A percentile compares a stretch with the other conserved stretches of the same genome.
phyloP scores from a whole-genome alignment of 2,888 invertebrate species.

The Trachelus iudaicus region DNA sequence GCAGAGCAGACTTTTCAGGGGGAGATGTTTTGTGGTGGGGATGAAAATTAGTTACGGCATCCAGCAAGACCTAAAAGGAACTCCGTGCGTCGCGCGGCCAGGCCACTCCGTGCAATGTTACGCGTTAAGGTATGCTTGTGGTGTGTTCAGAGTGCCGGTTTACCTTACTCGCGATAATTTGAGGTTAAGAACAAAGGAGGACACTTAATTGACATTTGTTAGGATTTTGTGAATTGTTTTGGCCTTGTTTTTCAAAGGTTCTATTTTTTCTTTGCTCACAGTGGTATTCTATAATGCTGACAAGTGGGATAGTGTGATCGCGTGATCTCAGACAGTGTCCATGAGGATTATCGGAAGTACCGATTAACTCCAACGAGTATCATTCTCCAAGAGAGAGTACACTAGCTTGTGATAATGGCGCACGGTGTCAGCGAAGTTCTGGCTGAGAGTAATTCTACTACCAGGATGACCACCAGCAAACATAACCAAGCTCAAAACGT shows the following conservation, averaged over 20 bases:
- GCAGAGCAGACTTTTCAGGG: slow-evolving; percentile 12
- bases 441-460: slow-evolving; percentile 58
- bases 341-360: not conserved
- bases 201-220: not conserved
- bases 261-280: not conserved
- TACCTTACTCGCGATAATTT: slow-evolving; percentile 7
- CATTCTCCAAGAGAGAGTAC: not conserved
- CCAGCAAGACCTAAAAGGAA: slow-evolving; percentile 62
- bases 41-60: slow-evolving; percentile 64
- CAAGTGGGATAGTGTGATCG: not conserved
- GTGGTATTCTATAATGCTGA: not conserved
- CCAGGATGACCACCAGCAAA: slow-evolving; percentile 55
- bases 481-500: slow-evolving; percentile 57
- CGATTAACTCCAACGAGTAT: not conserved
- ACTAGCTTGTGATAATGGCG: slow-evolving; percentile 66
- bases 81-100: slow-evolving; percentile 56
- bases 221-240: not conserved
- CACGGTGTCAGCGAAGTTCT: slow-evolving; percentile 70
- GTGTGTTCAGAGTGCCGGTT: slow-evolving; percentile 2
- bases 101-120: slow-evolving; percentile 63
- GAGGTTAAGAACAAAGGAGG: slow-evolving; percentile 22
- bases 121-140: slow-evolving; percentile 57
- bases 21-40: slow-evolving; percentile 43
- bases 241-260: slow-evolving; percentile 23
- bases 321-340: not conserved